Percentiles rank a stretch among this genome's conserved stretches.
These are phyloP conservation scores for Itoplectis maculator DNA, from an alignment of 2,888 invertebrate genomes.

Conservation along the genomic window DNA sequence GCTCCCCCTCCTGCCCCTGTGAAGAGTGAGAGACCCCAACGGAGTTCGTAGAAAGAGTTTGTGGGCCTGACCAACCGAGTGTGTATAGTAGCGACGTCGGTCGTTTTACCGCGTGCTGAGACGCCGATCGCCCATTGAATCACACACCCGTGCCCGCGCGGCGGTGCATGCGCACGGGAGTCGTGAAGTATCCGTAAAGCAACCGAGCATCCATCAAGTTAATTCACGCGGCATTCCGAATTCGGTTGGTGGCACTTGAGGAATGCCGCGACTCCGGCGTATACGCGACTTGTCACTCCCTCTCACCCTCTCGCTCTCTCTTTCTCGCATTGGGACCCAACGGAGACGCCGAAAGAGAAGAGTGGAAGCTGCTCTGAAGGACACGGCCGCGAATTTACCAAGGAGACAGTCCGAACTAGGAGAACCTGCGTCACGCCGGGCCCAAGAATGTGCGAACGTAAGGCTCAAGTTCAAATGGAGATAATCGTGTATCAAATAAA, in stretches of 20 bases:
- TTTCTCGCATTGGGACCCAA: not conserved
- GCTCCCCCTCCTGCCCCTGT: conserved; percentile 18
- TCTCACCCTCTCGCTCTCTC: not conserved
- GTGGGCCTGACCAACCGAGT: not conserved
- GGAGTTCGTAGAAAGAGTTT: conserved; percentile 53
- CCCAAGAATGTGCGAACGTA: not conserved
- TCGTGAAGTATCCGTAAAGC: conserved; percentile 47
- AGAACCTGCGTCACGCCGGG: not conserved
- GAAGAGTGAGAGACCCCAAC: conserved; percentile 30
- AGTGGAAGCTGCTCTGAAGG: conserved; percentile 29
- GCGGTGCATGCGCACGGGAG: conserved; percentile 32
- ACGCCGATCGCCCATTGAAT: conserved; percentile 58
- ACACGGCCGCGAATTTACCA: conserved; percentile 24
- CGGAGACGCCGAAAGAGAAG: conserved; percentile 8
- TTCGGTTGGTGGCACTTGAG: conserved; percentile 58
- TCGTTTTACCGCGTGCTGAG: conserved; percentile 47
- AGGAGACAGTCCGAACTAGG: conserved; percentile 25
- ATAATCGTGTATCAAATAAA: not conserved
- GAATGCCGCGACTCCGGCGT: conserved; percentile 57
- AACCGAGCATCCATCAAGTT: conserved; percentile 66
- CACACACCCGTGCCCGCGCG: conserved; percentile 28
- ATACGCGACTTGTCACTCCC: conserved; percentile 38
- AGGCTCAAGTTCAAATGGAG: not conserved
- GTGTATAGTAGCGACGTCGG: conserved; percentile 35
- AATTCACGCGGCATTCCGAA: conserved; percentile 67